Evolutionary conservation across 1,140 invertebrate species (phyloP).

Genomic region (Drosophila rufa): DNA sequence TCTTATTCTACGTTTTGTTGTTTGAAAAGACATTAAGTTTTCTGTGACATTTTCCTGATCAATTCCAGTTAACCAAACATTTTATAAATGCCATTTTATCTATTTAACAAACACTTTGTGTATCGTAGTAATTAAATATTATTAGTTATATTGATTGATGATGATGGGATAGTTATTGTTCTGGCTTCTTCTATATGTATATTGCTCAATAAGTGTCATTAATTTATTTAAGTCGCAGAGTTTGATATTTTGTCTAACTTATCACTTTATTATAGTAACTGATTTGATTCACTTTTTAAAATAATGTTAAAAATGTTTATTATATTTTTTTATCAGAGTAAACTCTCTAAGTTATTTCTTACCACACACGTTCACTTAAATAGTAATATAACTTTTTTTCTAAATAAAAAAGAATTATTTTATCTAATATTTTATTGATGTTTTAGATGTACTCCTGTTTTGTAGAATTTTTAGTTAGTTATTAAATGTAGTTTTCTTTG

Average conservation of each 20-base stretch:
- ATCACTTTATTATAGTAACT: too few relatives aligned
- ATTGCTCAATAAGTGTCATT: too few relatives aligned
- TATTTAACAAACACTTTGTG: too few relatives aligned
- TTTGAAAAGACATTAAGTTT: neutral
- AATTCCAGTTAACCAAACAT: constrained; percentile 2
- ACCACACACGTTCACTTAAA: constrained; percentile 3
- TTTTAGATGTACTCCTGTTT: neutral
- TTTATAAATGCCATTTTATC: neutral
- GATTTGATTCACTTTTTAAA: too few relatives aligned
- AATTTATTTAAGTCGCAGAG: too few relatives aligned
- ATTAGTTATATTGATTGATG: too few relatives aligned
- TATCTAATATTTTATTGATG: neutral
- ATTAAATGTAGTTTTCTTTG: neutral
- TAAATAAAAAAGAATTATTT: neutral
- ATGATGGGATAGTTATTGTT: too few relatives aligned
- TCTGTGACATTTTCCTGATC: too few relatives aligned
- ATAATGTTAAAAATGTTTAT: neutral
- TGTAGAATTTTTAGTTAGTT: neutral
- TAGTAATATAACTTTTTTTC: neutral
- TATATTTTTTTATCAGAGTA: neutral
- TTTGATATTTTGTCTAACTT: too few relatives aligned
- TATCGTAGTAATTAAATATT: too few relatives aligned
- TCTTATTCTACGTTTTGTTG: neutral
- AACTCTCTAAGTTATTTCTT: neutral
- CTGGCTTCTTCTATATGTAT: too few relatives aligned